Base-by-base conservation (phyloP, 2,888 invertebrate species). In the Leptopilina syphax region DNA sequence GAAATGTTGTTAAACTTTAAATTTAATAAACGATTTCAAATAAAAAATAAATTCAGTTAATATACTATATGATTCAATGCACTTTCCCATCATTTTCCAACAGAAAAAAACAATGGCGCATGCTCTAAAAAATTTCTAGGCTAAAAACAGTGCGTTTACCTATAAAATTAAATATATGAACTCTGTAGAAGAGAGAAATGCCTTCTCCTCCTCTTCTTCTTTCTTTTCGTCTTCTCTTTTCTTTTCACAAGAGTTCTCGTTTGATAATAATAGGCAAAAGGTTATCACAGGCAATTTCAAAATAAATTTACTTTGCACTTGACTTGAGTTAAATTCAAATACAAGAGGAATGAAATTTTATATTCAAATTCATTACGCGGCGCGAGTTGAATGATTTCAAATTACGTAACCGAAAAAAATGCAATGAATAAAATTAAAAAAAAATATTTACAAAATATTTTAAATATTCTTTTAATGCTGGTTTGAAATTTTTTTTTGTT, bases 261-360 rank as follows among this genome's bases (percentile, higher is more conserved):
- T 70, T 70, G 68, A 70, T 70, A 44, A 50, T 50, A 50, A 50
- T 44, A 50, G 50, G 68, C 24, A 47, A 70, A 70, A 47, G 50
- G 27, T 27, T 44, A 44, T 27, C 68, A 50, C 50, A 44, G 41
- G 47, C 67, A 67, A 47, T 47, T 67, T 10, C 41, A 18, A 44
- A 13, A 50, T 67, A 44, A 13, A 70, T 70, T 70, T 50, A 70
- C 24, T 50, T 70, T 70, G 68, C 50, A 24, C 68, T 70, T 50
- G 50, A 70, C 68, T 50, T 24, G 24, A 70, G 50, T 47, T 70
- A 68, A 66, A 50, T 68, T 68, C 50, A 68, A 68, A 68, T 68
- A 7, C 68, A 68, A 68, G 44, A 41, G 66, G 41, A 13, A 24
- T 70, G 50, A 24, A 70, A 70, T 70, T 70, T 70, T 70, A 9